Base-by-base conservation (phyloP, 2,113 vertebrate genomes). In the Struthio camelus region DNA sequence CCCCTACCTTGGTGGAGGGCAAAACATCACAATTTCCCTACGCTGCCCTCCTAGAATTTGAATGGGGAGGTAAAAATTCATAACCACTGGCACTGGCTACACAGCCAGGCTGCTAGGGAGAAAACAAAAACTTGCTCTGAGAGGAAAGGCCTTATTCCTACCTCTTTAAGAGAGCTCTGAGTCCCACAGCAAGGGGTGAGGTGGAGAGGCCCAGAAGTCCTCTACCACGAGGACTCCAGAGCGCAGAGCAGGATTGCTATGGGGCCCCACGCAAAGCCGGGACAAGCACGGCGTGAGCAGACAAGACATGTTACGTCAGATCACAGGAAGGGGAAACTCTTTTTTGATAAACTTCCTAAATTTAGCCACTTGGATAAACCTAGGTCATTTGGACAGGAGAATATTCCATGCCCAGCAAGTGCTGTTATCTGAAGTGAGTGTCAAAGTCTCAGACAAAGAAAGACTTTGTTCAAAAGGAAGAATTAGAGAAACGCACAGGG, bases 291-390 rank as follows among this genome's bases (percentile, higher is more conserved):
- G 62, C 0, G 1, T 4, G 6, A 88, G 53, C 51, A 69, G 62
- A 10, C 72, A 80, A 69, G 40, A 94, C 91, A 40, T 9, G 25
- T 46, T n/a, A 72, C 40, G 50, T 89, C 89, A 94, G 84, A 81
- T 89, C 56, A 90, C 85, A 90, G 90, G 76, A 92, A 81, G 46
- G 64, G 51, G 87, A 93, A 95, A 85, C 53, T 93, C 78, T 89
- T 89, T 73, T 85, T 67, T 62, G 66, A 48, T 54, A 34, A 4
- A 51, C 71, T 93, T 80, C 81, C 87, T 89, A 93, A 94, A 76
- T 87, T 91, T 93, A 94, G 71, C 13, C 1, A 25, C 81, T 94
- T 87, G 82, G 81, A 95, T 91, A 93, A 89, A 82, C 4, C 3
- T 2, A 77, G 61, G 85, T 89, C 72, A 78, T 78, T 80, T 54